Base-by-base conservation (phyloP, 2,113 vertebrate genomes). In the Colius striatus region DNA sequence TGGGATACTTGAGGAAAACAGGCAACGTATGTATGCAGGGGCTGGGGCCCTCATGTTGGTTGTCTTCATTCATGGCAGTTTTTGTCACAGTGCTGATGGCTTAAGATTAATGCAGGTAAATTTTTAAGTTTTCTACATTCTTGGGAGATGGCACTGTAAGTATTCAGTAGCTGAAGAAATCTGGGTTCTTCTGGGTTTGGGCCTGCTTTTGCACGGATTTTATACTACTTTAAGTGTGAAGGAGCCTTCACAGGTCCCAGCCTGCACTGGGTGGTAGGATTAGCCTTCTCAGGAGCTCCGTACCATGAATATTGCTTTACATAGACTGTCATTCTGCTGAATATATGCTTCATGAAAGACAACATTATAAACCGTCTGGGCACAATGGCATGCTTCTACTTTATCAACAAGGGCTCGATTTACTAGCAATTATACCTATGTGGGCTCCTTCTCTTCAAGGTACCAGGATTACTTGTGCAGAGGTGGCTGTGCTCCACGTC, bases 371-470 rank as follows among this genome's bases (percentile, higher is more conserved):
- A 60, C 82, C 88, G 67, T 14, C 79, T 65, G 81, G 50, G 85
- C 76, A 84, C 50, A 82, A 89, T 83, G 70, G 23, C 45, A 76
- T 92, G 72, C 51, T 96, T 97, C 94, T 97, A n/a, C 63, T 96
- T 95, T 96, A 90, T 89, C 84, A 94, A 95, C 89, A 95, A 95
- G 89, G 82, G 38, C 91, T 97, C 63, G 47, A 70, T 96, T 96
- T 97, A 96, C 90, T 70, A 92, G 82, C 78, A 89, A 41, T 94
- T 90, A 91, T 27, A 74, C 2, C 1, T 79, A 82, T 26, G 62
- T 78, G 51, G 36, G 43, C 73, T 84, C 53, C 89, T 92, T 95
- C 67, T 82, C 75, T 94, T 91, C 27, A 54, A 61, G 66, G 58
- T 47, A 92, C 58, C 27, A 62, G 89, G 85, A 21, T 78, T 92